These are phyloP conservation scores for Acromyrmex charruanus DNA, from an alignment of 1,140 invertebrate species.

Conservation along the genomic window DNA sequence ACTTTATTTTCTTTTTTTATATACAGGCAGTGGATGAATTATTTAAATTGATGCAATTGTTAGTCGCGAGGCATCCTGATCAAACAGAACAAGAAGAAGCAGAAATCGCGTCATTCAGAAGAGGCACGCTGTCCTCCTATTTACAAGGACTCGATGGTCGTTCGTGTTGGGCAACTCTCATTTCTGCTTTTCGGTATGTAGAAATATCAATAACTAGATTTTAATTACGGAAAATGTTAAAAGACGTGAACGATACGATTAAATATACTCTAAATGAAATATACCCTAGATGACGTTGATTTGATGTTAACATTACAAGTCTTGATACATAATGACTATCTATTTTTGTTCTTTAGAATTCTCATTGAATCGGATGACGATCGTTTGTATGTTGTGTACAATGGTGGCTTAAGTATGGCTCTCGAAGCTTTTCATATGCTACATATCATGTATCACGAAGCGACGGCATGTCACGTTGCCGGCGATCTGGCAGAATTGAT, in stretches of 20 bases:
- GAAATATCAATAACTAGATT: neutral
- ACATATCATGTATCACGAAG: slow-evolving; percentile 97
- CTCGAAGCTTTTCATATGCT: slow-evolving; percentile 96
- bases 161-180: slow-evolving; percentile 95
- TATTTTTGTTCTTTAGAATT: slow-evolving; percentile 87
- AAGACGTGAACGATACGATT: neutral
- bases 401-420: slow-evolving; percentile 94
- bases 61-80: slow-evolving; percentile 92
- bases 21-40: slow-evolving; percentile 95
- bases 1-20: neutral
- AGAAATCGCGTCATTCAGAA: slow-evolving; percentile 93
- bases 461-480: slow-evolving; percentile 95
- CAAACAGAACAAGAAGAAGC: slow-evolving; percentile 92
- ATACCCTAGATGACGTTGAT: neutral
- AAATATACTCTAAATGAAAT: neutral
- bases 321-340: neutral
- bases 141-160: slow-evolving; percentile 93
- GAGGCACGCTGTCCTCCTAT: slow-evolving; percentile 94
- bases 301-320: neutral
- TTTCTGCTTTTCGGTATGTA: slow-evolving; percentile 90
- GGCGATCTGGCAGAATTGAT: slow-evolving; percentile 94
- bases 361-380: slow-evolving; percentile 96
- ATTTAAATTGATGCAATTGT: slow-evolving; percentile 95
- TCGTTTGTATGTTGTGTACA: slow-evolving; percentile 94
- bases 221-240: neutral